Conservation (phyloP, 2,113 vertebrate species). For the Caretta caretta region DNA sequence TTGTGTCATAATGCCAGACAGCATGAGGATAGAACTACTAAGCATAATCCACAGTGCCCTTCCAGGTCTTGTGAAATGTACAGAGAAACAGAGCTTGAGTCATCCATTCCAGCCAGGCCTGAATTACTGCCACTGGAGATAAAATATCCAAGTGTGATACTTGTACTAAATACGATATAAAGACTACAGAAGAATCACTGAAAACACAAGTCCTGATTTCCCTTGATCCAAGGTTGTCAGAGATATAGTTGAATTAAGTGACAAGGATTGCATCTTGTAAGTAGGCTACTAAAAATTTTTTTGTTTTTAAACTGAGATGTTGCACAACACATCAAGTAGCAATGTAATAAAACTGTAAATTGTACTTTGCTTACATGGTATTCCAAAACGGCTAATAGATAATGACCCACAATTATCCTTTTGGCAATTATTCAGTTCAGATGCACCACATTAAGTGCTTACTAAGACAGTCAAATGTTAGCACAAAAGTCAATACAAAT, state of each 20-base stretch:
- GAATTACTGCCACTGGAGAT: neutral
- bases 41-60: neutral
- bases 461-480: accelerated
- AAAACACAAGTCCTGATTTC: neutral
- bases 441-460: neutral
- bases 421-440: neutral
- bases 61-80: neutral
- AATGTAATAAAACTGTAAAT: neutral
- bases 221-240: neutral
- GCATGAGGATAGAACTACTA: neutral
- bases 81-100: neutral
- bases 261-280: accelerated
- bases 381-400: neutral
- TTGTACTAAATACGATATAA: neutral
- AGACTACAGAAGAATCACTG: neutral
- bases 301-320: neutral
- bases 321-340: neutral
- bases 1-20: neutral
- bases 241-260: neutral
- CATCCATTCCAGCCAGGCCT: neutral
- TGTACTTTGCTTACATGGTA: neutral
- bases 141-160: neutral
- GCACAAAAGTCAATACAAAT: neutral
- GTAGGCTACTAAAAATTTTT: neutral
- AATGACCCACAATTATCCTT: neutral